These are phyloP conservation scores for Halesus radiatus DNA, from an alignment of 1,140 invertebrate genomes.

Conservation along the genomic window DNA sequence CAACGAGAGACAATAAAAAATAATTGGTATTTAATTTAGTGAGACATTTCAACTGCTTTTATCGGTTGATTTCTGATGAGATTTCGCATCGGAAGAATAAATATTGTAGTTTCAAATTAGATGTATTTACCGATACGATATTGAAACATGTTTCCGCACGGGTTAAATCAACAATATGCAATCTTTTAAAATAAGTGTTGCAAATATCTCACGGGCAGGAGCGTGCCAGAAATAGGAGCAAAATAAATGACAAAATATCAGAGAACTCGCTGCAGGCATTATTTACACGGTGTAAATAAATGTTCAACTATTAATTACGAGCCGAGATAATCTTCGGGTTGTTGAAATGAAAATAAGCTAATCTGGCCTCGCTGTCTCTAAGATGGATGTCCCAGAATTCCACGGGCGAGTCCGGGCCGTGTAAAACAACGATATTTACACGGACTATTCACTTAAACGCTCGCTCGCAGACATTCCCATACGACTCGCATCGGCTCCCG, in stretches of 20 bases:
- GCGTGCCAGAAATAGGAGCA: conserved; percentile 24
- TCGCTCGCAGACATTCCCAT: not conserved
- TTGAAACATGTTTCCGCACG: not conserved
- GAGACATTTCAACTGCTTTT: conserved; percentile 11
- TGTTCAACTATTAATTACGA: conserved; percentile 51
- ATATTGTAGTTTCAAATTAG: not conserved
- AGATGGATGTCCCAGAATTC: conserved; percentile 54
- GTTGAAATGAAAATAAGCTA: conserved; percentile 58
- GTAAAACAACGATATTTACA: conserved; percentile 55
- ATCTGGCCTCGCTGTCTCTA: conserved; percentile 47
- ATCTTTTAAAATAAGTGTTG: not conserved
- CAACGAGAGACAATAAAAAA: conserved; percentile 14
- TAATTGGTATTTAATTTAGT: conserved; percentile 32
- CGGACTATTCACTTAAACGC: conserved; percentile 34
- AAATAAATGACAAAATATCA: conserved; percentile 47
- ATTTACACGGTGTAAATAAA: conserved; percentile 49
- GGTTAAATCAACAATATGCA: not conserved
- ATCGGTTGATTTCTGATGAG: conserved; percentile 1
- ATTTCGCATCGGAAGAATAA: not conserved
- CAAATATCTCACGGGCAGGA: not conserved
- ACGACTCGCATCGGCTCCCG: not conserved
- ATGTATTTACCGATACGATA: not conserved
- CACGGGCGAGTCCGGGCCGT: conserved; percentile 31
- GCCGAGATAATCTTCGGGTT: conserved; percentile 51
- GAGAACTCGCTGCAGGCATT: conserved; percentile 21